phyloP scores from a whole-genome alignment of 2,888 invertebrate species.

The Athetis lepigone region DNA sequence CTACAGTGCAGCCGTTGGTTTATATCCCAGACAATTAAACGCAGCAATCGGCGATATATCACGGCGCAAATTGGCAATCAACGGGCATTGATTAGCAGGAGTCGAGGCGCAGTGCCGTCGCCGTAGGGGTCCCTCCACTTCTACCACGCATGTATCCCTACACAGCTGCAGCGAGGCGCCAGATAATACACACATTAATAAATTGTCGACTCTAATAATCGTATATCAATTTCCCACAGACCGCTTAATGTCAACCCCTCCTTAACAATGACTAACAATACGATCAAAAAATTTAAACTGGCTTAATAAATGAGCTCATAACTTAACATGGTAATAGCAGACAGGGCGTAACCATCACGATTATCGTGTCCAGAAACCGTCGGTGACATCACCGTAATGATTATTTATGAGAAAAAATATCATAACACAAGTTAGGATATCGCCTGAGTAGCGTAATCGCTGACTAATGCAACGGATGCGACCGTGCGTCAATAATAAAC shows the following conservation, averaged over 20 bases:
- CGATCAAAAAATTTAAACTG: conserved; percentile 77
- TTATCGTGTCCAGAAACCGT: conserved; percentile 82
- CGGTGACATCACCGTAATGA: conserved; percentile 85
- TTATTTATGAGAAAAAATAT: conserved; percentile 78
- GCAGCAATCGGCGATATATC: conserved; percentile 78
- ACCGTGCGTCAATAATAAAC: no score
- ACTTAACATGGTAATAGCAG: conserved; percentile 79
- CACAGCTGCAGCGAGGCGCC: conserved; percentile 68
- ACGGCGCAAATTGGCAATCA: conserved; percentile 85
- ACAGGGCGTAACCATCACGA: conserved; percentile 83
- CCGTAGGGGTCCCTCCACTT: conserved; percentile 59
- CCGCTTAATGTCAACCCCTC: conserved; percentile 78
- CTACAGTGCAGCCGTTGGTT: conserved; percentile 24
- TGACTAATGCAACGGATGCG: no score
- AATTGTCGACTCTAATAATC: conserved; percentile 81
- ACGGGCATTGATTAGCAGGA: conserved; percentile 78
- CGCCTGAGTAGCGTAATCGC: no score
- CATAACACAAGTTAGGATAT: no score
- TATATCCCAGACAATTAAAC: conserved; percentile 70
- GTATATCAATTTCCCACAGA: conserved; percentile 83
- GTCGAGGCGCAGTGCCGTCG: conserved; percentile 64
- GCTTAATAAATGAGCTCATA: conserved; percentile 83
- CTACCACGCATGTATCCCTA: conserved; percentile 43
- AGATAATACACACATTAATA: conserved; percentile 74
- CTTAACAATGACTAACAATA: conserved; percentile 78